Percentiles rank a stretch among this genome's conserved stretches.
Evolutionary conservation across 2,797 vertebrate genomes (phyloP).

Genomic region (Rhinophrynus dorsalis): DNA sequence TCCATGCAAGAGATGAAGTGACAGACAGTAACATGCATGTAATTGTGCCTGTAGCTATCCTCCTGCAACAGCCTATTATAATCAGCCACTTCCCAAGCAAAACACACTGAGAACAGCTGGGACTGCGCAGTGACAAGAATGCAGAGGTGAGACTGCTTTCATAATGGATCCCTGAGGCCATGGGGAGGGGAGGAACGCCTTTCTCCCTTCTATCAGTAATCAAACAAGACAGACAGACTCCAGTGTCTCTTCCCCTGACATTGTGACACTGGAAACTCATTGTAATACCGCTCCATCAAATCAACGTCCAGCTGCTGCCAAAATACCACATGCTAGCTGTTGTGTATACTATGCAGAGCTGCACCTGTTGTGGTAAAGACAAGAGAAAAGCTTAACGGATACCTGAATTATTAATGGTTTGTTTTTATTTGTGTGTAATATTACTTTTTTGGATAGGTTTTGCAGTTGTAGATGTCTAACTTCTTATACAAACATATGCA

Average conservation of each 20-base stretch:
- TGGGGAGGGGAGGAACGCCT: not conserved
- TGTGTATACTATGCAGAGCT: too few species aligned
- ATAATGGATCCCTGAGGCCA: not conserved
- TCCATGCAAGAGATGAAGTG: constrained; percentile 10
- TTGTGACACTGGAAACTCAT: not conserved
- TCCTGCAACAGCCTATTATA: constrained; percentile 12
- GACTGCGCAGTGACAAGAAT: not conserved
- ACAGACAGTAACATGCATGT: constrained; percentile 34
- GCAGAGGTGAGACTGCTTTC: not conserved
- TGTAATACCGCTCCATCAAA: too few species aligned
- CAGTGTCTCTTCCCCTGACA: not conserved
- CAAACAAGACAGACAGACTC: not conserved
- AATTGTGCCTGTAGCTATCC: constrained; percentile 8
- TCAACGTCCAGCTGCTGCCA: not conserved
- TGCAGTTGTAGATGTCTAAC: too few species aligned
- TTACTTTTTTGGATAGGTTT: too few species aligned
- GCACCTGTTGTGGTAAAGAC: too few species aligned
- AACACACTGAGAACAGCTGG: constrained; percentile 3
- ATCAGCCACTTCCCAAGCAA: constrained; percentile 7
- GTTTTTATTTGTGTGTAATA: too few species aligned
- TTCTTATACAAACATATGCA: too few species aligned
- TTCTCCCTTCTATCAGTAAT: not conserved
- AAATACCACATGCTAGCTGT: too few species aligned
- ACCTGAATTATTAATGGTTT: too few species aligned
- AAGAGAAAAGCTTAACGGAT: too few species aligned